Base-by-base conservation (phyloP, 2,113 vertebrate species). In the Phylloscopus trochilus region DNA sequence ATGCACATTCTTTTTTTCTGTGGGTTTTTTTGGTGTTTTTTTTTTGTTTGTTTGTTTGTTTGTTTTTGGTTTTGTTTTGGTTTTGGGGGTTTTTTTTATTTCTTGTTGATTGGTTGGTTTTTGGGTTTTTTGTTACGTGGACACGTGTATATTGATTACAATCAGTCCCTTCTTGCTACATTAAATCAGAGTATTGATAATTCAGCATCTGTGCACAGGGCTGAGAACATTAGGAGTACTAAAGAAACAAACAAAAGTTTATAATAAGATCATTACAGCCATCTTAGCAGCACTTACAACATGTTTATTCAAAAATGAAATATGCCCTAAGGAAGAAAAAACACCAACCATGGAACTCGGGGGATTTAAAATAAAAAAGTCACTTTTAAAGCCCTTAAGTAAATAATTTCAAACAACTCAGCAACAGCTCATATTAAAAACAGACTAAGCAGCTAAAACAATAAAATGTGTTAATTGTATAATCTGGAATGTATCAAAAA, bases 291-390 rank as follows among this genome's bases (percentile, higher is more conserved):
- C 83, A 87, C 86, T 96, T 92, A 90, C 63, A 88, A 83, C 64
- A 75, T 91, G 83, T 87, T 95, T 96, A 93, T 87, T 92, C 83
- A 94, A 92, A 95, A 94, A 89, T 64, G 20, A 96, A 92, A 92
- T 68, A 94, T 87, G 64, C 68, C 91, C 64, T 52, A 78, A 52
- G 92, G 90, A 90, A 92, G 15, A 83, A 94, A 93, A 93, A 92
- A 44, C 41, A 78, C 33, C 24, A 70, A 41, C 84, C 87, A 75
- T 13, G 44, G 52, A 92, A 87, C 90, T 67, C 64, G 27, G n/a
- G 52, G 60, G 68, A 89, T 87, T 94, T 89, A 70, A 95, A 96
- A 93, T 78, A 78, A 92, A 93, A 90, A 89, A 59, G 76, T 87
- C 83, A 31, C 47, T 78, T 91, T 94, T 78, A 84, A 94, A 92